Conservation (phyloP, 2,113 vertebrate species). For the Leucopternis melanops region DNA sequence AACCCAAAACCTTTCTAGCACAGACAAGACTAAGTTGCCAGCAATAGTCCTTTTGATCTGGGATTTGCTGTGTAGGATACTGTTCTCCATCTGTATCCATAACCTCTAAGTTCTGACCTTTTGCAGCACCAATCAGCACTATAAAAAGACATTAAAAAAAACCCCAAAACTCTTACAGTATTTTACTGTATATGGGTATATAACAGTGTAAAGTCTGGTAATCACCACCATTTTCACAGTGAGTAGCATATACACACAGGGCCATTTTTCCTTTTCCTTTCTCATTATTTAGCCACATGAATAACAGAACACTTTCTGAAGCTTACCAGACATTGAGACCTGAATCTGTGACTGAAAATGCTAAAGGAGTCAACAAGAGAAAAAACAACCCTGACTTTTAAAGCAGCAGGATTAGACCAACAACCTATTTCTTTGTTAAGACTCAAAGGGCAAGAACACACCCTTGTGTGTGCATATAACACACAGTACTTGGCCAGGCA, state of each 20-base stretch:
- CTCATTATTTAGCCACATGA: neutral
- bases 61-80: neutral
- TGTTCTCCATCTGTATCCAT: neutral
- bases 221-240: neutral
- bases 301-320: neutral
- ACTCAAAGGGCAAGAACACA: neutral
- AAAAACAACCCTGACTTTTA: neutral
- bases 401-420: neutral
- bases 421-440: neutral
- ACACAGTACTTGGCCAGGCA: neutral
- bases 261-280: neutral
- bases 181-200: neutral
- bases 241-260: neutral
- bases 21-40: neutral
- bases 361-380: neutral
- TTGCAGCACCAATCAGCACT: neutral
- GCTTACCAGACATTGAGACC: neutral
- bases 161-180: neutral
- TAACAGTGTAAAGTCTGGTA: neutral
- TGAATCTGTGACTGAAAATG: neutral
- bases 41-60: neutral
- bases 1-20: neutral
- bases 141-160: neutral
- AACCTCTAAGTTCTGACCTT: neutral
- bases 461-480: neutral